phyloP scores from a whole-genome alignment of 2,113 vertebrate species.

The Pycnonotus jocosus region DNA sequence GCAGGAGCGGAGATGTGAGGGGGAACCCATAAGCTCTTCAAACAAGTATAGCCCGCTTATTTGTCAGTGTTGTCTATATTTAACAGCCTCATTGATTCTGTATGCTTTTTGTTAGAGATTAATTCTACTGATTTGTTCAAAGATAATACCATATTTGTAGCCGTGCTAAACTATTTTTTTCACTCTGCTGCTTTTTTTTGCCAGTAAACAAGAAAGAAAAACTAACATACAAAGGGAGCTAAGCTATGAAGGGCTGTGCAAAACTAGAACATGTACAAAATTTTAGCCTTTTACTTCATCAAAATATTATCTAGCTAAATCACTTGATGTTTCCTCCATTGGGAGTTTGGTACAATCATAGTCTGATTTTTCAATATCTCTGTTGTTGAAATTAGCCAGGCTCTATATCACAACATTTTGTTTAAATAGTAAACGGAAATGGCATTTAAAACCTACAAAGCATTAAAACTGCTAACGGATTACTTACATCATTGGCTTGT shows the following conservation, averaged over 20 bases:
- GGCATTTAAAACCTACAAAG: background rate
- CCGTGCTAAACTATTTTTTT: background rate
- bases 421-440: background rate
- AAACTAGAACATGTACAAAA: background rate
- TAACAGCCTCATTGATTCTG: conserved; percentile 62
- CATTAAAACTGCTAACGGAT: conserved; percentile 8
- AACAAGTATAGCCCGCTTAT: conserved; percentile 72
- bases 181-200: background rate
- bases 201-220: background rate
- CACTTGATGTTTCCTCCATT: background rate
- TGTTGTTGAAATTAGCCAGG: background rate
- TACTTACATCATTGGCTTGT: background rate
- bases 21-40: conserved; percentile 64
- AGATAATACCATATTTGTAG: background rate
- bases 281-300: background rate
- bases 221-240: background rate
- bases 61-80: conserved; percentile 66
- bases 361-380: background rate
- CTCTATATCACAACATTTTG: background rate
- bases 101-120: conserved; percentile 46
- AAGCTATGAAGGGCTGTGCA: background rate
- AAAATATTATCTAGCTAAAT: background rate
- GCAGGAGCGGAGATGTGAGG: background rate
- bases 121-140: conserved; percentile 49
- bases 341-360: background rate